These are phyloP conservation scores for Salvelinus alpinus DNA, from an alignment of 2,113 vertebrate genomes.

Conservation along the genomic window DNA sequence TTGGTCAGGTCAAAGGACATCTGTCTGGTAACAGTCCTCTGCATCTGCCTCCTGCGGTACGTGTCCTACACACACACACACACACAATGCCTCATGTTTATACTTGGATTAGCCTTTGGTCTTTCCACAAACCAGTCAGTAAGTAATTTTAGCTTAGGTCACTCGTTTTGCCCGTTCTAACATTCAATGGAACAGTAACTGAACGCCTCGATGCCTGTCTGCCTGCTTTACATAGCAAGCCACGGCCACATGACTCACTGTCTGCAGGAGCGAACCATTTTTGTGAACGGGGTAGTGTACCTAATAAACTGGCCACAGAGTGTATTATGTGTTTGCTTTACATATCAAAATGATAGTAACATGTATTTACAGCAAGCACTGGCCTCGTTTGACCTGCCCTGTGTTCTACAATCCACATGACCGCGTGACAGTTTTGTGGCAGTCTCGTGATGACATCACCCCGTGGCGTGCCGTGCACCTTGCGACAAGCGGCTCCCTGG, in stretches of 20 bases:
- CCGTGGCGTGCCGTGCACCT: background rate
- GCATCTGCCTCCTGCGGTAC: slow-evolving; percentile 92
- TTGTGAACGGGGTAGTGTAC: too few species aligned
- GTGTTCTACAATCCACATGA: background rate
- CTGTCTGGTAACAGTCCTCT: slow-evolving; percentile 90
- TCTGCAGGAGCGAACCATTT: too few species aligned
- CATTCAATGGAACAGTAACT: too few species aligned
- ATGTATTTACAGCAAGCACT: too few species aligned
- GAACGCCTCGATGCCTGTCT: too few species aligned
- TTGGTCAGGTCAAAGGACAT: slow-evolving; percentile 99
- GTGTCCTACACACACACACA: slow-evolving; percentile 80
- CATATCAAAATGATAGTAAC: too few species aligned
- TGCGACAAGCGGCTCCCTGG: background rate
- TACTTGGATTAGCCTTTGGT: too few species aligned
- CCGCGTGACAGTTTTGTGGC: background rate
- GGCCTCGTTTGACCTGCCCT: background rate
- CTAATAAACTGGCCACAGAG: background rate
- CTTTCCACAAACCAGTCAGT: too few species aligned
- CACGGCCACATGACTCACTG: too few species aligned
- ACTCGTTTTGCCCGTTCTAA: too few species aligned
- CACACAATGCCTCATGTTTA: background rate
- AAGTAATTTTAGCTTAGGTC: too few species aligned
- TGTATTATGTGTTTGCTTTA: background rate
- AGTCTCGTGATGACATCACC: background rate
- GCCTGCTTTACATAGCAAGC: too few species aligned